Evolutionary conservation across 2,797 vertebrate species (phyloP).

Genomic region (Orientallactaga sibirica): DNA sequence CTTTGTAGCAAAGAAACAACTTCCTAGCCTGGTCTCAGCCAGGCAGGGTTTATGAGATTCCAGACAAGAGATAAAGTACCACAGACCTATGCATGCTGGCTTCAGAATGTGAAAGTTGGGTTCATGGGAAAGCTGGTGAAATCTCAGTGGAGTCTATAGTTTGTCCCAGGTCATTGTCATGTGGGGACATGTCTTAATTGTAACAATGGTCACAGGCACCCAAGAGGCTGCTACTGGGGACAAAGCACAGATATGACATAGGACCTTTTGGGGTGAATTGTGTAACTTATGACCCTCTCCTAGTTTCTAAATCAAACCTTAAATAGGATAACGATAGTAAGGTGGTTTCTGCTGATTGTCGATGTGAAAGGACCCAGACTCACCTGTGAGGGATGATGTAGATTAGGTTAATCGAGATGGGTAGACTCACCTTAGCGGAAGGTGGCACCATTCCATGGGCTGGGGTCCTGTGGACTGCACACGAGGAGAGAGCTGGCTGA

Average conservation of each 20-base stretch:
- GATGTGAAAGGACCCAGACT: too few species aligned
- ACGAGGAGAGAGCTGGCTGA: too few species aligned
- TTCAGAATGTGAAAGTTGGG: neutral
- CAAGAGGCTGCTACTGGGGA: neutral
- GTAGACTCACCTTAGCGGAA: too few species aligned
- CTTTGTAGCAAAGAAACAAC: constrained; percentile 22
- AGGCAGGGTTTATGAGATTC: neutral
- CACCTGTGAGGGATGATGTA: too few species aligned
- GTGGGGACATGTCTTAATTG: constrained; percentile 18
- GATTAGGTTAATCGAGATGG: too few species aligned
- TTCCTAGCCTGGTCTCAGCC: neutral
- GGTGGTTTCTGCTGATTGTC: too few species aligned
- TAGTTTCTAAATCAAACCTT: neutral
- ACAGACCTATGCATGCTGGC: neutral
- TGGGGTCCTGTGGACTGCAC: too few species aligned
- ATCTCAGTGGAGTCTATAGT: neutral
- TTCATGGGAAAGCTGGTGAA: neutral
- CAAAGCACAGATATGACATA: neutral
- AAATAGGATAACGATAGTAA: neutral
- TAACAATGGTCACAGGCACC: neutral
- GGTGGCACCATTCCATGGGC: too few species aligned
- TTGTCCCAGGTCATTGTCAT: neutral
- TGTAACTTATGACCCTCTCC: neutral
- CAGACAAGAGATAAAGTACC: neutral
- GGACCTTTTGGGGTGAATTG: neutral